phyloP scores from a whole-genome alignment of 37 sponge, comb jelly and placozoan species.

The Aplysina aerophoba region DNA sequence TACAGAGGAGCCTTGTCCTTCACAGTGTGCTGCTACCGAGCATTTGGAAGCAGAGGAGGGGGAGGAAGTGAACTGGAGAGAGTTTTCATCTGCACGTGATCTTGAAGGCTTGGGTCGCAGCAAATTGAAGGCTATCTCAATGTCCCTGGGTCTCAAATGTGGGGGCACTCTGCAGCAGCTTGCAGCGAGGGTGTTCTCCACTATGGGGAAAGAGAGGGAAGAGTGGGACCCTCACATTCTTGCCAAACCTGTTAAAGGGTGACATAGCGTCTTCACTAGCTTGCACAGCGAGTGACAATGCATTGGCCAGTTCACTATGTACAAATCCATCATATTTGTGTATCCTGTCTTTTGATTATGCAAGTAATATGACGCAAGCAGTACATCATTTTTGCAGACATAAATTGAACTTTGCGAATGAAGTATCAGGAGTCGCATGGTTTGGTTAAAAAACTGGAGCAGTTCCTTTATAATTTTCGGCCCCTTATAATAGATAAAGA shows the following conservation, averaged over 20 bases:
- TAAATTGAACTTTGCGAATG: too few species aligned
- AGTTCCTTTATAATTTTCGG: conserved; percentile 55
- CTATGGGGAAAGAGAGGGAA: conserved; percentile 59
- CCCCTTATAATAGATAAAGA: conserved; percentile 35
- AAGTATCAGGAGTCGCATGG: neutral
- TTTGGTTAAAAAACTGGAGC: conserved; percentile 54
- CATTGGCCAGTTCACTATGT: too few species aligned
- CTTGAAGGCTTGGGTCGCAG: conserved; percentile 81
- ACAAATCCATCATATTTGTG: too few species aligned
- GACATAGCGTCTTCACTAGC: too few species aligned
- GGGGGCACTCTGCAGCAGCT: conserved; percentile 85
- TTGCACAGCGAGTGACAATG: too few species aligned
- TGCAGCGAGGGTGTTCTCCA: conserved; percentile 81
- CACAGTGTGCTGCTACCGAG: too few species aligned
- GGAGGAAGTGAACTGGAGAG: too few species aligned
- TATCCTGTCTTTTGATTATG: too few species aligned
- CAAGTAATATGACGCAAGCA: too few species aligned
- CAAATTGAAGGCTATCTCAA: conserved; percentile 63
- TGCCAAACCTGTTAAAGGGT: conserved; percentile 54
- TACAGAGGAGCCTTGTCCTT: too few species aligned
- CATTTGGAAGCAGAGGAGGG: too few species aligned
- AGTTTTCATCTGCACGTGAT: conserved; percentile 46
- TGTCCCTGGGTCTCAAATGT: conserved; percentile 87
- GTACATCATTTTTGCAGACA: too few species aligned
- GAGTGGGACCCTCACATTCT: conserved; percentile 68